Conservation (phyloP, 2,113 vertebrate genomes). For the Brienomyrus brachyistius region DNA sequence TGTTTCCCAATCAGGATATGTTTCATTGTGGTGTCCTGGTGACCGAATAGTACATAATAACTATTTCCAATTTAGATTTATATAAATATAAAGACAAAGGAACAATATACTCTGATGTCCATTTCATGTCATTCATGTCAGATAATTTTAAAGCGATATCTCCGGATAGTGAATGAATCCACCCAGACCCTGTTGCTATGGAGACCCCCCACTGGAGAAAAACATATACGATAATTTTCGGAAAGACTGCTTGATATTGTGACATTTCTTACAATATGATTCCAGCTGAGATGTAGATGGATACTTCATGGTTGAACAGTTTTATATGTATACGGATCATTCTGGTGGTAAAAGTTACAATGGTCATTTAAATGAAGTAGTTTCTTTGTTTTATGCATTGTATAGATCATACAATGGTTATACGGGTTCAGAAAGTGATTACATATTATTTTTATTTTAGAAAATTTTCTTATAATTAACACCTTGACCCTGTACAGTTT, state of each 20-base stretch:
- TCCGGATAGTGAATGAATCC: background rate
- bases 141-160: background rate
- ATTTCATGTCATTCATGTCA: background rate
- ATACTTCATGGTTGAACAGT: background rate
- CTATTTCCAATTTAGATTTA: background rate
- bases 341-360: background rate
- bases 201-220: background rate
- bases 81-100: background rate
- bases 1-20: background rate
- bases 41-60: background rate
- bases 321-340: background rate
- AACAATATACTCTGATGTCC: background rate
- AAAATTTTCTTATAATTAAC: background rate
- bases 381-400: background rate
- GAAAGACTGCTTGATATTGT: background rate
- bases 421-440: background rate
- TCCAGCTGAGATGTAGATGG: background rate
- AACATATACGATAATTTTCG: background rate
- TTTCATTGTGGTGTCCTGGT: background rate
- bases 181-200: background rate
- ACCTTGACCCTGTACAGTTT: background rate
- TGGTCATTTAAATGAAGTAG: background rate
- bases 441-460: background rate
- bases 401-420: background rate
- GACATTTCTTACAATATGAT: background rate